Conservation (phyloP, 1,140 invertebrate species). For the Pygmarrhopalites habei region DNA sequence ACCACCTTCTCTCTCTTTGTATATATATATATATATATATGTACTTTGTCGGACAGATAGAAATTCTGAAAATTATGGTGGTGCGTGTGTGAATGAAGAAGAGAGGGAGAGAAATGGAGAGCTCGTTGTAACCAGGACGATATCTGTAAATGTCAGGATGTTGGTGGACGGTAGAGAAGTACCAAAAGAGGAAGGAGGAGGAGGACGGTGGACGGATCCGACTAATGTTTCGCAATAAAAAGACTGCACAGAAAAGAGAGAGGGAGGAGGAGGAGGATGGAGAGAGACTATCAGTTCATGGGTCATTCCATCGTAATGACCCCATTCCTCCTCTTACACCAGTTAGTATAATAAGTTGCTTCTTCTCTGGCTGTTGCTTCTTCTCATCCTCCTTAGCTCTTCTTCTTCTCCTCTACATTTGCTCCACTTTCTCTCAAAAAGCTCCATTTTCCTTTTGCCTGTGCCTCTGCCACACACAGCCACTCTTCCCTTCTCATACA, state of each 20-base stretch:
- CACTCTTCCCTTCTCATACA: neutral
- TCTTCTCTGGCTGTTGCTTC: slow-evolving; percentile 3
- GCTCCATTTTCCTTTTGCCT: neutral
- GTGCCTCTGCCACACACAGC: neutral
- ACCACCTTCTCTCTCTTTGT: too few relatives aligned
- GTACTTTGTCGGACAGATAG: too few relatives aligned
- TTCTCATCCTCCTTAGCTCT: slow-evolving; percentile 16
- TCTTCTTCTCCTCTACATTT: slow-evolving; percentile 1
- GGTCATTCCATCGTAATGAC: slow-evolving; percentile 26
- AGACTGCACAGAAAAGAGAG: neutral
- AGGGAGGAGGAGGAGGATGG: neutral
- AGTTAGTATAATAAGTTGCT: slow-evolving; percentile 12
- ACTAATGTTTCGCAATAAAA: slow-evolving; percentile 18
- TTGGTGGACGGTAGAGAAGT: too few relatives aligned
- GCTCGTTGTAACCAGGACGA: too few relatives aligned
- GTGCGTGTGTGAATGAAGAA: too few relatives aligned
- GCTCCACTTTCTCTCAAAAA: neutral
- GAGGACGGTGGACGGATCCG: neutral
- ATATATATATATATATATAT: too few relatives aligned
- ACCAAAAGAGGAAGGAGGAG: too few relatives aligned
- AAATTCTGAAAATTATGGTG: too few relatives aligned
- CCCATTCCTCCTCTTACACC: slow-evolving; percentile 2
- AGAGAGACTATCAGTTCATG: slow-evolving; percentile 14
- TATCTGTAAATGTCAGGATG: too few relatives aligned
- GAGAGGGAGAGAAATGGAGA: too few relatives aligned